Base-by-base conservation (phyloP, 2,797 vertebrate genomes). In the Acipenser transmontanus region DNA sequence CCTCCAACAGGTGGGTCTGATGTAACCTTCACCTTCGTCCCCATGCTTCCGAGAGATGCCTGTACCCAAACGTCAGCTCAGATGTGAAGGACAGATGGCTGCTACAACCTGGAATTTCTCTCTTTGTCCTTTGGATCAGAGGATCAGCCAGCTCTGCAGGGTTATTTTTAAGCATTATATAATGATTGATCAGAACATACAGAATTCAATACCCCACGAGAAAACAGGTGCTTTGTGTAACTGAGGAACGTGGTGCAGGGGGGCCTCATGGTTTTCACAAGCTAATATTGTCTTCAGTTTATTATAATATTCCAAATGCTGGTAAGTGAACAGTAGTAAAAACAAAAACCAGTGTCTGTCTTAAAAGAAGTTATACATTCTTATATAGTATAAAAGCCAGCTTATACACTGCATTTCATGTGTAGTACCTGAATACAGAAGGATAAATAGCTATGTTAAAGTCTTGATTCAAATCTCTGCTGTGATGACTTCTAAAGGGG, bases 121-220 rank as follows among this genome's bases (percentile, higher is more conserved):
- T 65, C 80, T 83, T 74, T 81, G 81, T 79, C 79, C 77, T 79
- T 79, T 59, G 20, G 50, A 64, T 60, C 68, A 68, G 49, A 68
- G 66, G 77, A 74, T 81, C 74, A 77, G 72, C 68, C 68, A 70
- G 69, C 68, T 75, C 79, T 72, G 75, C 52, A 11, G 1, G 56
- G 75, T 82, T 84, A 81, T 83, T 84, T 81, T 76, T 77, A 76
- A 73, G 76, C 77, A 77, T 77, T 81, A 84, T 83, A 68, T 82
- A 87, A 83, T 74, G 82, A 82, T 71, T 73, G 73, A 73, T 71
- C 65, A 72, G 75, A 66, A 76, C 77, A 83, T 74, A 73, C 79
- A 73, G 73, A 82, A 82, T 81, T 80, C 78, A 86, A 85, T 80
- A 78, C 69, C 72, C 61, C 70, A 68, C 74, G 82, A 81, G 85